Percentiles rank a stretch among this genome's conserved stretches.
Conservation (phyloP, 2,113 vertebrate species). For the Passer domesticus region DNA sequence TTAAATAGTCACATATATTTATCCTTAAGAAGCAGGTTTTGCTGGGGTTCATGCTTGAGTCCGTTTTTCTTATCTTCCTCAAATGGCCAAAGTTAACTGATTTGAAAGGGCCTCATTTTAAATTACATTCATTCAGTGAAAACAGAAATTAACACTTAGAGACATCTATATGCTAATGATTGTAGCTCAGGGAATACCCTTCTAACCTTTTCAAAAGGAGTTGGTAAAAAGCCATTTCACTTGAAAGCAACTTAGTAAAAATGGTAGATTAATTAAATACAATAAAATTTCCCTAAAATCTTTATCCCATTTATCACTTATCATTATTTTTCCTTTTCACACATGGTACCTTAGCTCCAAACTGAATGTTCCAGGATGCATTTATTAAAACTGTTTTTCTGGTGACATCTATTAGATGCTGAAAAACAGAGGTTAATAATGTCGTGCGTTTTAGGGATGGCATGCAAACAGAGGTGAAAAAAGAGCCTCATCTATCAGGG, state of each 20-base stretch:
- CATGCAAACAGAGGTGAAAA: conserved; percentile 40
- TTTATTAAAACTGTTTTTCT: conserved; percentile 63
- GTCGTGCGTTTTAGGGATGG: conserved; percentile 39
- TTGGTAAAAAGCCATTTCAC: conserved; percentile 81
- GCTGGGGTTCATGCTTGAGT: conserved; percentile 66
- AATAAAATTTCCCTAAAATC: conserved; percentile 77
- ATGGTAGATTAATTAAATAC: conserved; percentile 83
- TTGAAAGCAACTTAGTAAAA: conserved; percentile 82
- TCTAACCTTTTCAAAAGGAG: conserved; percentile 81
- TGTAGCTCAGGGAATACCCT: conserved; percentile 82
- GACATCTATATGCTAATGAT: conserved; percentile 84
- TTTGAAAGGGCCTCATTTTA: conserved; percentile 81
- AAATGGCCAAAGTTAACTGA: conserved; percentile 79
- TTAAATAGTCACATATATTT: conserved; percentile 58
- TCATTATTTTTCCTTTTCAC: conserved; percentile 64
- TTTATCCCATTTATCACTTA: conserved; percentile 75
- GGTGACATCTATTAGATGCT: conserved; percentile 59
- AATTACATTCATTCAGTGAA: conserved; percentile 82
- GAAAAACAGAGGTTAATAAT: conserved; percentile 59
- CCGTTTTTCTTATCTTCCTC: conserved; percentile 77
- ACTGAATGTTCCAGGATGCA: conserved; percentile 46
- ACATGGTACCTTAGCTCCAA: conserved; percentile 46
- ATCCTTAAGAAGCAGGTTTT: conserved; percentile 73
- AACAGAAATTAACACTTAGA: conserved; percentile 84
- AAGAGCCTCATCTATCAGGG: conserved; percentile 21